Evolutionary conservation across 64 coral and sea anemone genomes (phyloP), one percentile per base, ranked within the genome.

Genomic region (Acropora yongei): DNA sequence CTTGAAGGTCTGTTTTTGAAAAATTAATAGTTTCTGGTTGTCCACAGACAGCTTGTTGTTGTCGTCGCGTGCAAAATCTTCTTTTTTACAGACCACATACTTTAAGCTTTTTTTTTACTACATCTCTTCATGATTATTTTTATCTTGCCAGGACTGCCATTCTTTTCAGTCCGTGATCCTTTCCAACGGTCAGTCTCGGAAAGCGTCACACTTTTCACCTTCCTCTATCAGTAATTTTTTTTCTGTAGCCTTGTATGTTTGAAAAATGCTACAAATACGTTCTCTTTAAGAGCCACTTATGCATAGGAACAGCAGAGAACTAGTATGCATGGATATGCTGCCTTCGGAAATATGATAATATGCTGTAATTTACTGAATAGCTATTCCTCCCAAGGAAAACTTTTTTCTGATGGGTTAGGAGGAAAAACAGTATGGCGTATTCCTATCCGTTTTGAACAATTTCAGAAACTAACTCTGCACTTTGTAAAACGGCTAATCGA

Each of bases 341-440:
- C 60, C 60, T 65, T 65, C 60, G 60, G 60, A 65, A 65, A 65
- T 65, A 65, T 65, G 16, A 65, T 65, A 65, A 65, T 65, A 65
- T 65, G 60, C 60, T 65, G 60, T 65, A 65, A 65, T 65, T 65
- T 1, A 65, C 60, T 65, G 58, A 63, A 65, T 65, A 65, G 1
- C 60, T 65, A 65, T 65, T 65, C 60, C 60, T 65, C 60, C 60
- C 60, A 65, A 1, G 60, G 60, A 65, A 65, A 65, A 65, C 60
- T 65, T 65, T 65, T 65, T 65, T 65, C 60, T 65, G 60, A 65
- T 65, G 60, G 60, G 60, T 65, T 65, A 65, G 60, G 60, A 65
- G 60, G 60, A 65, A 65, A 30, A 65, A 65, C 60, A 65, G 60
- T 65, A 65, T 0, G 60, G 60, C 60, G 60, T 65, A 65, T 65